These are phyloP conservation scores for Mesorhabditis sp. DNA, from an alignment of 2,888 invertebrate species.

Conservation along the genomic window DNA sequence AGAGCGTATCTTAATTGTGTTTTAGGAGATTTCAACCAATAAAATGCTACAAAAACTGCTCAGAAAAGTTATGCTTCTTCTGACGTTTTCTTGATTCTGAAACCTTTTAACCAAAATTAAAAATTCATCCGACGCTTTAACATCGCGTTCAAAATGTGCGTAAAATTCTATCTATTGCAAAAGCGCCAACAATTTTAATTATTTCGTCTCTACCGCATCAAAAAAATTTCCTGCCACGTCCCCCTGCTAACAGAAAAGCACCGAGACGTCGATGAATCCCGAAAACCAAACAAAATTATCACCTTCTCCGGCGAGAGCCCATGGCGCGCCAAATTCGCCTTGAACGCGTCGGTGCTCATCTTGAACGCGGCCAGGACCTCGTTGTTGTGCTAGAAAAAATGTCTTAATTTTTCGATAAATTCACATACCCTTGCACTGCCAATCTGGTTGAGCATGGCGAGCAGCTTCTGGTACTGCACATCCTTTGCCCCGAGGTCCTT, in stretches of 20 bases:
- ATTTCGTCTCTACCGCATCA: no score
- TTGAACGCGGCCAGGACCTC: slow-evolving; percentile 51
- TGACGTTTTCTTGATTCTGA: background rate
- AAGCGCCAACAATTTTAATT: no score
- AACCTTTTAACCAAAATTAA: background rate
- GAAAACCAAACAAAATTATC: slow-evolving; percentile 12
- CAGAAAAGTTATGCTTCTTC: background rate
- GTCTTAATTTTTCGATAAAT: background rate
- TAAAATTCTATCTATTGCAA: no score
- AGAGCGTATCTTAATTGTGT: no score
- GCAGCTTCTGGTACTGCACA: slow-evolving; percentile 44
- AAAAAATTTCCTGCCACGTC: no score
- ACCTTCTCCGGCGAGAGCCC: slow-evolving; percentile 49
- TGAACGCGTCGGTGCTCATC: slow-evolving; percentile 49
- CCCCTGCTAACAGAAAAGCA: background rate
- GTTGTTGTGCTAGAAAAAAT: slow-evolving; percentile 35
- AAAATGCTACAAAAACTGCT: no score
- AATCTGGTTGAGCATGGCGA: slow-evolving; percentile 49
- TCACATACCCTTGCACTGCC: slow-evolving; percentile 35
- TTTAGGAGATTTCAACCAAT: no score
- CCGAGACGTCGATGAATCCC: background rate
- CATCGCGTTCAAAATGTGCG: no score
- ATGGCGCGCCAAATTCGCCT: slow-evolving; percentile 43
- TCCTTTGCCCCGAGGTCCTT: slow-evolving; percentile 53
- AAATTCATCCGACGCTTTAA: background rate